phyloP scores from a whole-genome alignment of 2,888 invertebrate species.

The Trichopoda pennipes region DNA sequence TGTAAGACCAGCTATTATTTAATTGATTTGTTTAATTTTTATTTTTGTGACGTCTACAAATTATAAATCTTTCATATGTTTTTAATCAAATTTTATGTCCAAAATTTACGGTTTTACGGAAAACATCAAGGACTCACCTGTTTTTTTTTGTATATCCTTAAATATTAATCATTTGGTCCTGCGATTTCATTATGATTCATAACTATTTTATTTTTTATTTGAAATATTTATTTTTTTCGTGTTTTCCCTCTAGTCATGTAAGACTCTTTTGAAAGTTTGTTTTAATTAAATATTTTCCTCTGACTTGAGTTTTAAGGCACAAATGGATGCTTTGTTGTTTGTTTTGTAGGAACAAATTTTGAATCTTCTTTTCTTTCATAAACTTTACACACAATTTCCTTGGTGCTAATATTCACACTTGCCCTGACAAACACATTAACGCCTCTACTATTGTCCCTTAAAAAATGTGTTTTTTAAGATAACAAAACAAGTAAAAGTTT shows the following conservation, averaged over 20 bases:
- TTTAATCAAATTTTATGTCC: too few relatives aligned
- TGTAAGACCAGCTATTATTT: too few relatives aligned
- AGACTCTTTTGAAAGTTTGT: too few relatives aligned
- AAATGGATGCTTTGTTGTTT: too few relatives aligned
- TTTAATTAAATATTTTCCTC: too few relatives aligned
- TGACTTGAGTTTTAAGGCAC: too few relatives aligned
- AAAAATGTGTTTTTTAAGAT: background rate
- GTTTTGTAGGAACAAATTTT: background rate
- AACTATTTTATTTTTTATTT: background rate
- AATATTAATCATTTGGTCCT: slow-evolving; percentile 12
- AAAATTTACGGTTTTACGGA: background rate
- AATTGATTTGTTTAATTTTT: too few relatives aligned
- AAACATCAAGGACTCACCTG: background rate
- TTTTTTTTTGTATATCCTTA: slow-evolving; percentile 11
- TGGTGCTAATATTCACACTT: background rate
- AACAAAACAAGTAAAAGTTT: background rate
- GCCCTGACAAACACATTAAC: slow-evolving; percentile 3
- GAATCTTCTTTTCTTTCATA: background rate
- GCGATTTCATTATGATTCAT: background rate
- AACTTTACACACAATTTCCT: background rate
- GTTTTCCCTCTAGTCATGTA: too few relatives aligned
- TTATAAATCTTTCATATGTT: too few relatives aligned
- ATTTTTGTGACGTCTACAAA: too few relatives aligned
- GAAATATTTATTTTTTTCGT: background rate
- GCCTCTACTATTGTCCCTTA: slow-evolving; percentile 18